phyloP scores from a whole-genome alignment of 2,888 invertebrate species.

The Prosopocoilus inquinatus region DNA sequence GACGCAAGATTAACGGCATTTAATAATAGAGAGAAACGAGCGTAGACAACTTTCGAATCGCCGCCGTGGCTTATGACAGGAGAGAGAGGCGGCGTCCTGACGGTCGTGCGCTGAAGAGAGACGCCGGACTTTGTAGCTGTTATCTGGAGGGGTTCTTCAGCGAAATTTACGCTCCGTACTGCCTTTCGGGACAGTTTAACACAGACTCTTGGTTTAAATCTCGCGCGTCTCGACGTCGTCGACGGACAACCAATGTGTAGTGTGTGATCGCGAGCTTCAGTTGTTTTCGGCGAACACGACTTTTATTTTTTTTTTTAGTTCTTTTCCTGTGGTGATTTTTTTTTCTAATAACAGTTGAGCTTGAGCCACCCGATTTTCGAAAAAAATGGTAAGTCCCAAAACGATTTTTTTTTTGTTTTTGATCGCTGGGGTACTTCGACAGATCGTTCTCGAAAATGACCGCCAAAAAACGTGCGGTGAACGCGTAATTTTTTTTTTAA shows the following conservation, averaged over 20 bases:
- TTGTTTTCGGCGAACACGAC: too few species aligned
- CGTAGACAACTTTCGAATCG: constrained; percentile 17
- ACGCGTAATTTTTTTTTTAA: too few species aligned
- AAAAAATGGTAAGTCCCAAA: too few species aligned
- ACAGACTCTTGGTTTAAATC: constrained; percentile 28
- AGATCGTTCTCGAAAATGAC: too few species aligned
- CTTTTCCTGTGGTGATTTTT: too few species aligned
- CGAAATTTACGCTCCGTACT: constrained; percentile 26
- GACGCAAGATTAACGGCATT: constrained; percentile 17
- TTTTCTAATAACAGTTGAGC: too few species aligned
- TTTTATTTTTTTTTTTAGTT: too few species aligned
- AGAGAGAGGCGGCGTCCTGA: constrained; percentile 21
- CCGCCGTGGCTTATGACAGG: constrained; percentile 27
- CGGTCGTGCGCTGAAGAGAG: constrained; percentile 15
- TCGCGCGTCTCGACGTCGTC: constrained; percentile 20
- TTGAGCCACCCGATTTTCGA: too few species aligned
- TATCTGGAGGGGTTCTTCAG: constrained; percentile 24
- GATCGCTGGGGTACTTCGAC: too few species aligned
- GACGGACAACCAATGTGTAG: constrained; percentile 18
- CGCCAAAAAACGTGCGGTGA: too few species aligned
- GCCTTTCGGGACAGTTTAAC: constrained; percentile 25
- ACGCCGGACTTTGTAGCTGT: constrained; percentile 18
- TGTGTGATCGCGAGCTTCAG: constrained; percentile 16
- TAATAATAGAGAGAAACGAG: constrained; percentile 20
- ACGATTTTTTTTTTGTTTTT: too few species aligned